Percentiles rank a stretch among this genome's conserved stretches.
Conservation (phyloP, 30 jellyfish, hydroid and myxozoan species). For the Turritopsis rubra region DNA sequence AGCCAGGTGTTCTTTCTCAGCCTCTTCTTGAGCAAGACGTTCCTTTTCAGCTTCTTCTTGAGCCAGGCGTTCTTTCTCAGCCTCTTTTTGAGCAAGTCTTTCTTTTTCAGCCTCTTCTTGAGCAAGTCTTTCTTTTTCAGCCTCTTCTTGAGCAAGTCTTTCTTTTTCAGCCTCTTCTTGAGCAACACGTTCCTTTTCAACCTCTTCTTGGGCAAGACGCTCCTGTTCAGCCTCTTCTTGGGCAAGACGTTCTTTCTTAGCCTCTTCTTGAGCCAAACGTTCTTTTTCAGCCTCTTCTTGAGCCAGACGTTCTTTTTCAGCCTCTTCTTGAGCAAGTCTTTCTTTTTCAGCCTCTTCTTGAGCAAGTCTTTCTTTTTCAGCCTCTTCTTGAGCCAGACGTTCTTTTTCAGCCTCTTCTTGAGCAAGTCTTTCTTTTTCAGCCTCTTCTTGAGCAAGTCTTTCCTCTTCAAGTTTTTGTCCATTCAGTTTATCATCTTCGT, state of each 20-base stretch:
- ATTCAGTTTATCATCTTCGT: no score
- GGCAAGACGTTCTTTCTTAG: background rate
- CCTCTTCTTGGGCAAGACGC: conserved; percentile 17
- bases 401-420: conserved; percentile 34
- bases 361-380: conserved; percentile 24
- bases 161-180: conserved; percentile 25
- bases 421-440: conserved; percentile 22
- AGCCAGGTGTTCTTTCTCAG: conserved; percentile 25
- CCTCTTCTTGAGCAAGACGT: conserved; percentile 27
- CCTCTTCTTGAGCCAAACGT: conserved; percentile 15
- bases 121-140: conserved; percentile 23
- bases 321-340: conserved; percentile 19
- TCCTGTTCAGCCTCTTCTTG: conserved; percentile 15
- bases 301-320: conserved; percentile 21
- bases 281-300: conserved; percentile 28
- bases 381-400: conserved; percentile 18
- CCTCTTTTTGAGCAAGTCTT: conserved; percentile 30
- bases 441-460: conserved; percentile 31
- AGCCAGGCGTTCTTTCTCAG: conserved; percentile 22
- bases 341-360: conserved; percentile 34
- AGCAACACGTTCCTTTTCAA: conserved; percentile 16
- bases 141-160: conserved; percentile 28
- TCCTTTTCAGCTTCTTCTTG: conserved; percentile 35
- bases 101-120: conserved; percentile 26
- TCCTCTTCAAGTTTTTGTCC: no score